These are phyloP conservation scores for Eupithecia insigniata DNA, from an alignment of 2,888 invertebrate species.

Conservation along the genomic window DNA sequence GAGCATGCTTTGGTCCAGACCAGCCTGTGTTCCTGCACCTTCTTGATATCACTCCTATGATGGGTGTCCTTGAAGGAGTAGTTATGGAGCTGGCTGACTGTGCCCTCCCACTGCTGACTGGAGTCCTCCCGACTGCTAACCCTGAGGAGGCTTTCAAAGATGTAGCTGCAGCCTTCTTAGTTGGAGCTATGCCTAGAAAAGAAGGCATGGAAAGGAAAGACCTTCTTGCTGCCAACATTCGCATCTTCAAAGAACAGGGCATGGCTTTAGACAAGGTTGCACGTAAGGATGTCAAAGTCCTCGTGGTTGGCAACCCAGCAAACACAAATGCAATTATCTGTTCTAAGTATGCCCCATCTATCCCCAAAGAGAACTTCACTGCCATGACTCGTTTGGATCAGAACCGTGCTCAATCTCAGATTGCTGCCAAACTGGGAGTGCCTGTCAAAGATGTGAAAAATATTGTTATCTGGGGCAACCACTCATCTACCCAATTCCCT, in stretches of 20 bases:
- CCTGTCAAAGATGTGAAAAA: slow-evolving; percentile 92
- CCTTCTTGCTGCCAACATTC: slow-evolving; percentile 97
- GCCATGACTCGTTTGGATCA: slow-evolving; percentile 99
- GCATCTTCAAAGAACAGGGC: slow-evolving; percentile 99
- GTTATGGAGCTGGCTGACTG: slow-evolving; percentile 99
- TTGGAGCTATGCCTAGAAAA: slow-evolving; percentile 98
- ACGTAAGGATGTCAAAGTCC: slow-evolving; percentile 95
- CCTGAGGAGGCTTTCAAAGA: slow-evolving; percentile 97
- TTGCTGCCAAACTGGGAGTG: slow-evolving; percentile 88
- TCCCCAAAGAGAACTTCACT: slow-evolving; percentile 97
- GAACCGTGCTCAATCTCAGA: slow-evolving; percentile 96
- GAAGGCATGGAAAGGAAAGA: slow-evolving; percentile 99
- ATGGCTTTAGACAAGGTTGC: slow-evolving; percentile 95
- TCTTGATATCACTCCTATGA: slow-evolving; percentile 97
- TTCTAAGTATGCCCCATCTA: slow-evolving; percentile 97
- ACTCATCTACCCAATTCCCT: slow-evolving; percentile 99
- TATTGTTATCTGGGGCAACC: slow-evolving; percentile 99
- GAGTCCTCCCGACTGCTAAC: slow-evolving; percentile 94
- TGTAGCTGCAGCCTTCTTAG: slow-evolving; percentile 97
- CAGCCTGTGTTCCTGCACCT: slow-evolving; percentile 95
- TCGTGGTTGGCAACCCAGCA: slow-evolving; percentile 99
- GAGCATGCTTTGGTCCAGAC: slow-evolving; percentile 95
- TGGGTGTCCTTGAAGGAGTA: slow-evolving; percentile 98
- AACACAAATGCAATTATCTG: slow-evolving; percentile 99
- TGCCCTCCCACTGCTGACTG: slow-evolving; percentile 93